A percentile compares a stretch with the other conserved stretches of the same genome.
phyloP scores from a whole-genome alignment of 2,113 vertebrate species.

The Acinonyx jubatus region DNA sequence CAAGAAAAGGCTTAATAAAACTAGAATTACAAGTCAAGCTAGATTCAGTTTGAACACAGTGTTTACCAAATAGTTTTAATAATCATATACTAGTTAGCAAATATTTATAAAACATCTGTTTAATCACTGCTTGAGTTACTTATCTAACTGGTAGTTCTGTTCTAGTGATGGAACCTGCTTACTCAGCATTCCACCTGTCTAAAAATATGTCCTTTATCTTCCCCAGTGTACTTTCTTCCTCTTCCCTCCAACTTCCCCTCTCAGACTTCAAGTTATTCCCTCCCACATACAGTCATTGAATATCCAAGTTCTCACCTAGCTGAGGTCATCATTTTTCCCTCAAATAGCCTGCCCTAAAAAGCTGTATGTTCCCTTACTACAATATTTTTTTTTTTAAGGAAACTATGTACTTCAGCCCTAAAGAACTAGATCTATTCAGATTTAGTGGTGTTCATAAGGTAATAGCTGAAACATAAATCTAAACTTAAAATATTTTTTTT shows the following conservation, averaged over 20 bases:
- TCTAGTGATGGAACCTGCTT: not conserved
- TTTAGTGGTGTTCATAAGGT: not conserved
- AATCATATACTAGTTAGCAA: constrained; percentile 40
- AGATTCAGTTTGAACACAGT: constrained; percentile 22
- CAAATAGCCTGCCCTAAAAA: constrained; percentile 23
- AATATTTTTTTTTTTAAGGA: not conserved
- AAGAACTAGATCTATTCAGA: not conserved
- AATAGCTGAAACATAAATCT: not conserved
- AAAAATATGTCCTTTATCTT: constrained; percentile 29
- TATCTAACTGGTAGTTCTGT: constrained; percentile 43
- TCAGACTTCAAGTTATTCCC: constrained; percentile 14
- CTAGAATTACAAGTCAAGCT: constrained; percentile 60
- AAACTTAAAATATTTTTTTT: no score
- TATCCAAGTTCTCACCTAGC: not conserved
- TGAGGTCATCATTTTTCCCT: constrained; percentile 25
- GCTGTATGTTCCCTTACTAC: not conserved
- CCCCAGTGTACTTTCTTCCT: not conserved
- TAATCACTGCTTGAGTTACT: constrained; percentile 9
- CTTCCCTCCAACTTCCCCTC: not conserved
- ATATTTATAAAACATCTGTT: constrained; percentile 46
- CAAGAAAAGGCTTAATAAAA: constrained; percentile 56
- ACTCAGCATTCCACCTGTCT: not conserved
- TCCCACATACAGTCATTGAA: not conserved
- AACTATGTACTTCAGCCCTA: not conserved
- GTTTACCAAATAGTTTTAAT: constrained; percentile 50